A percentile compares a stretch with the other conserved stretches of the same genome.
These are phyloP conservation scores for Phymatocera aterrima DNA, from an alignment of 2,888 invertebrate species.

Conservation along the genomic window DNA sequence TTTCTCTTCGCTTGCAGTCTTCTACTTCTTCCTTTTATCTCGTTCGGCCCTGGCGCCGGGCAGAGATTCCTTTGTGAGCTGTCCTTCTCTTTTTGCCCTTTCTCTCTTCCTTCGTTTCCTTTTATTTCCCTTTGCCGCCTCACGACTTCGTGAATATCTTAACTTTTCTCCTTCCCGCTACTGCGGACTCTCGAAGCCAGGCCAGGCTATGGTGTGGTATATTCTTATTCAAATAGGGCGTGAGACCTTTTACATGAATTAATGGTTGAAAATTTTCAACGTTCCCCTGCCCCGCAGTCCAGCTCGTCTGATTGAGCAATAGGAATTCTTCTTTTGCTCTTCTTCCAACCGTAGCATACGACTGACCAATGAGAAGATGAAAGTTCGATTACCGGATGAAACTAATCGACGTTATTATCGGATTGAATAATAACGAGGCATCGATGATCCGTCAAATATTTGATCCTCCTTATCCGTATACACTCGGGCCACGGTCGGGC, in stretches of 20 bases:
- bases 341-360: background rate
- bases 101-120: background rate
- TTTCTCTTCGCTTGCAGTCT: conserved; percentile 30
- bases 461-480: background rate
- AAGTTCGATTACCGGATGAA: conserved; percentile 47
- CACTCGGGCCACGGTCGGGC: background rate
- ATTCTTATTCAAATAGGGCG: conserved; percentile 34
- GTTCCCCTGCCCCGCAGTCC: background rate
- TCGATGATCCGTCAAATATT: conserved; percentile 46
- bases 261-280: conserved; percentile 4
- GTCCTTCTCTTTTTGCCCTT: conserved; percentile 55
- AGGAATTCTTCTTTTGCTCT: no score
- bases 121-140: conserved; percentile 10
- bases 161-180: conserved; percentile 7
- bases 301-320: conserved; percentile 25
- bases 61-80: conserved; percentile 71
- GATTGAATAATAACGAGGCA: conserved; percentile 46
- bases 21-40: conserved; percentile 34
- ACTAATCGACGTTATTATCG: conserved; percentile 47
- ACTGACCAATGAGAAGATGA: conserved; percentile 25
- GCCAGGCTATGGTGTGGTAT: background rate
- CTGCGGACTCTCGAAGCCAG: background rate
- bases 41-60: conserved; percentile 63
- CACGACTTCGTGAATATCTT: conserved; percentile 33
- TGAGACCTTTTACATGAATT: conserved; percentile 30